Conservation (phyloP, 2,888 invertebrate genomes). For the Hemicrepidius hirtus region DNA sequence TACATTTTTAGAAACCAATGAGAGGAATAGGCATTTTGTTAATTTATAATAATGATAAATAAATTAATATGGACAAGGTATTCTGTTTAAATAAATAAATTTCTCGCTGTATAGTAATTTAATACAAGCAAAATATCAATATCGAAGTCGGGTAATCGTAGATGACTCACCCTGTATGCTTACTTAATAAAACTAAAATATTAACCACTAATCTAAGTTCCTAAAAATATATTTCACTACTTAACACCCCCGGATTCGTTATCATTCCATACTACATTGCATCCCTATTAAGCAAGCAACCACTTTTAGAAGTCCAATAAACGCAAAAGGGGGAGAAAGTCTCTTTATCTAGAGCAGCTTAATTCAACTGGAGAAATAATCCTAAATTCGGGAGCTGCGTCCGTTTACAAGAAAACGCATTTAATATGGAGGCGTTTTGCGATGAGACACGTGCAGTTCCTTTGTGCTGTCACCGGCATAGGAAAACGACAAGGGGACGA, state of each 20-base stretch:
- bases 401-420: constrained; percentile 32
- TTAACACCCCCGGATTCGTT: not conserved
- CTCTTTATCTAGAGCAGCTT: constrained; percentile 1
- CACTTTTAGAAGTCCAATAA: constrained; percentile 24
- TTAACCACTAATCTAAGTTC: too few relatives aligned
- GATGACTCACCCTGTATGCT: too few relatives aligned
- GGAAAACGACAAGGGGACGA: constrained; percentile 30
- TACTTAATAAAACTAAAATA: too few relatives aligned
- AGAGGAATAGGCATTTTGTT: too few relatives aligned
- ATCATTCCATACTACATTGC: not conserved
- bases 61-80: too few relatives aligned
- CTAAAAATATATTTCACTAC: constrained; percentile 2
- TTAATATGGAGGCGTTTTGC: constrained; percentile 33
- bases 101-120: too few relatives aligned
- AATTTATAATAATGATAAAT: too few relatives aligned
- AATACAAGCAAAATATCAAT: too few relatives aligned
- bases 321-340: not conserved
- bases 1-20: too few relatives aligned
- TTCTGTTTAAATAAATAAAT: too few relatives aligned
- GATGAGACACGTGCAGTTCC: constrained; percentile 31
- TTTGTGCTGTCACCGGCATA: constrained; percentile 29
- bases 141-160: too few relatives aligned
- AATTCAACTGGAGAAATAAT: constrained; percentile 28
- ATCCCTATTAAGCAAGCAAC: not conserved
- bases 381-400: constrained; percentile 18